Evolutionary conservation across 2,113 vertebrate genomes (phyloP).

Genomic region (Lagopus muta): DNA sequence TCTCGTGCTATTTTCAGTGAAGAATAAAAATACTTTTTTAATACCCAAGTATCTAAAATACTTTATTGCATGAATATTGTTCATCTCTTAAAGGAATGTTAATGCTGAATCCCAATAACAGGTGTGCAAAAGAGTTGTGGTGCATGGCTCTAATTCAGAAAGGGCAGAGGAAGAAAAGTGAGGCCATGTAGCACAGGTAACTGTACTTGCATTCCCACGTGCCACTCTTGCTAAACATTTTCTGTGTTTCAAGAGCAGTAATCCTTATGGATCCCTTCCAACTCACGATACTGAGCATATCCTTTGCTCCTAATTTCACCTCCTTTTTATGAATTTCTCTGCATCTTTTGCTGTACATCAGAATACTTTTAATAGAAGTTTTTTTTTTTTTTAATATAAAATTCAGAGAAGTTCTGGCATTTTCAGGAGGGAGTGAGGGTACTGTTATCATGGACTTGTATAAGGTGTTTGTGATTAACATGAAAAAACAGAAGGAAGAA

Average conservation of each 20-base stretch:
- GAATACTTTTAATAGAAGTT: not conserved
- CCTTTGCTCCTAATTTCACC: not conserved
- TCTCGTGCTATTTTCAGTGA: not conserved
- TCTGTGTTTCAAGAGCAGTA: not conserved
- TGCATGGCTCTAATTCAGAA: not conserved
- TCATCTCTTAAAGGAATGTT: not conserved
- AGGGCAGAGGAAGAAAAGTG: not conserved
- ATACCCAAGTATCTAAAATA: not conserved
- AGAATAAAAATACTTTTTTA: not conserved
- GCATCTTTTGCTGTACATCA: not conserved
- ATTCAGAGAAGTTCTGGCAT: not conserved
- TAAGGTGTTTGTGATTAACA: not conserved
- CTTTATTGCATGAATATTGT: not conserved
- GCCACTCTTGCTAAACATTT: not conserved
- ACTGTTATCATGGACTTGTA: not conserved
- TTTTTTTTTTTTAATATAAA: not conserved
- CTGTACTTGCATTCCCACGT: not conserved
- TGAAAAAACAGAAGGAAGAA: not conserved
- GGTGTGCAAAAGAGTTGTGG: not conserved
- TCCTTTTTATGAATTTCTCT: not conserved
- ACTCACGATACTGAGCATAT: no score
- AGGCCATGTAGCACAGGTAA: not conserved
- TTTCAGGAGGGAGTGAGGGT: not conserved
- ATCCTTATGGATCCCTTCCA: no score
- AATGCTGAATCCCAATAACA: not conserved